Evolutionary conservation across 2,888 invertebrate genomes (phyloP).

Genomic region (Leptinotarsa rubiginosa): DNA sequence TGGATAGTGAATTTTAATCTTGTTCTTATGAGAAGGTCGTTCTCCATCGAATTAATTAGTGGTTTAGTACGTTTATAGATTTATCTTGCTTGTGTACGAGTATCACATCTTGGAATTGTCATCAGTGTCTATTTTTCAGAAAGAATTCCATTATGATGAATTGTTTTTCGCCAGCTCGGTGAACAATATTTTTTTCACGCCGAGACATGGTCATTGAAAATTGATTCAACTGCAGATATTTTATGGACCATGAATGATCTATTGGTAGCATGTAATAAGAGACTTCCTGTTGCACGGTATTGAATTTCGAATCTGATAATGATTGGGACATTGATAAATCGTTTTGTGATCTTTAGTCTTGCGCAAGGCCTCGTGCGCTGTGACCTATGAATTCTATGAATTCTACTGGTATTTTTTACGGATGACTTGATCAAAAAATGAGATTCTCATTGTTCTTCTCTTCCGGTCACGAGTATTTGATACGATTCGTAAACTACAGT

Average conservation of each 20-base stretch:
- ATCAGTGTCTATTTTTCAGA: no score
- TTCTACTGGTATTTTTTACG: constrained; percentile 22
- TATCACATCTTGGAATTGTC: no score
- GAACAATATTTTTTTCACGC: neutral
- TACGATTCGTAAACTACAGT: neutral
- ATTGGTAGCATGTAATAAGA: constrained; percentile 1
- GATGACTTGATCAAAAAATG: constrained; percentile 24
- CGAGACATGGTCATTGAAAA: neutral
- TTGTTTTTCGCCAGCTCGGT: no score
- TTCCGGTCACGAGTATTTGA: constrained; percentile 21
- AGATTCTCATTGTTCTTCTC: constrained; percentile 20
- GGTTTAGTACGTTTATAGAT: no score
- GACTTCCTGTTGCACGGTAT: constrained; percentile 18
- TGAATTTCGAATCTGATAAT: constrained; percentile 19
- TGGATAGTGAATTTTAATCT: no score
- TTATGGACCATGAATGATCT: constrained; percentile 5
- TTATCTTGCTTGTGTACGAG: no score
- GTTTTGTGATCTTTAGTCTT: constrained; percentile 18
- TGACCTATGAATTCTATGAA: constrained; percentile 11
- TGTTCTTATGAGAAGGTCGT: no score
- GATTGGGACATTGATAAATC: constrained; percentile 22
- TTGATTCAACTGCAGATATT: constrained; percentile 5
- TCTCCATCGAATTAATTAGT: no score
- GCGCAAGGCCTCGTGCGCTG: constrained; percentile 21
- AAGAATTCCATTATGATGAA: no score